phyloP scores from a whole-genome alignment of 2,797 vertebrate species.

The Etheostoma nigrum region DNA sequence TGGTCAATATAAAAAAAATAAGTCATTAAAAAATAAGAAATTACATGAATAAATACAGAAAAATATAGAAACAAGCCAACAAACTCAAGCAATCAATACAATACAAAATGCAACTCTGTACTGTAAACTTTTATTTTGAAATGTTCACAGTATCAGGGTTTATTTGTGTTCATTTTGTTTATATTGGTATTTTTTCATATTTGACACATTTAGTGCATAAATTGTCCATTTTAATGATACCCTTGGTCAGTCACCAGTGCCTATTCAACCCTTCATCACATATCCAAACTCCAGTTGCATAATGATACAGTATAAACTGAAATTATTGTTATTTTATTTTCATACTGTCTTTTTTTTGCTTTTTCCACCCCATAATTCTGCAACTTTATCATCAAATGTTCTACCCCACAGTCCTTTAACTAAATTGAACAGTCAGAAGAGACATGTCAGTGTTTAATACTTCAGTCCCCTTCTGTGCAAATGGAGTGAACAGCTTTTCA shows the following conservation, averaged over 20 bases:
- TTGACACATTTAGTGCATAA: background rate
- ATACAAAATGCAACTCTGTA: too few species aligned
- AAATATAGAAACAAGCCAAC: background rate
- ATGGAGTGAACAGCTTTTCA: background rate
- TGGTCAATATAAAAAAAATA: background rate
- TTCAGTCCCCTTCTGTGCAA: background rate
- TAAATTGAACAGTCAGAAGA: background rate
- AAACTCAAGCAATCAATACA: too few species aligned
- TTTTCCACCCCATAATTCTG: background rate
- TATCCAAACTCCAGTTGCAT: background rate
- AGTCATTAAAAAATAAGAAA: too few species aligned
- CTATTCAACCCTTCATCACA: background rate
- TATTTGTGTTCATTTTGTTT: background rate
- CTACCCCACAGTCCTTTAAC: background rate
- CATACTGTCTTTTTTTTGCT: background rate
- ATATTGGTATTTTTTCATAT: too few species aligned
- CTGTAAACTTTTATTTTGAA: too few species aligned
- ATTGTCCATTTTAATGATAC: background rate
- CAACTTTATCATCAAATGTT: background rate
- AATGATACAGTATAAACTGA: too few species aligned
- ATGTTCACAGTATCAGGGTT: background rate
- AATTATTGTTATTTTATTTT: background rate
- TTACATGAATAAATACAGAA: background rate
- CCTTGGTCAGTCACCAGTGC: too few species aligned
- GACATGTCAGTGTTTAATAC: too few species aligned